These are phyloP conservation scores for Nycticorax nycticorax DNA, from an alignment of 2,113 vertebrate genomes.

Conservation along the genomic window DNA sequence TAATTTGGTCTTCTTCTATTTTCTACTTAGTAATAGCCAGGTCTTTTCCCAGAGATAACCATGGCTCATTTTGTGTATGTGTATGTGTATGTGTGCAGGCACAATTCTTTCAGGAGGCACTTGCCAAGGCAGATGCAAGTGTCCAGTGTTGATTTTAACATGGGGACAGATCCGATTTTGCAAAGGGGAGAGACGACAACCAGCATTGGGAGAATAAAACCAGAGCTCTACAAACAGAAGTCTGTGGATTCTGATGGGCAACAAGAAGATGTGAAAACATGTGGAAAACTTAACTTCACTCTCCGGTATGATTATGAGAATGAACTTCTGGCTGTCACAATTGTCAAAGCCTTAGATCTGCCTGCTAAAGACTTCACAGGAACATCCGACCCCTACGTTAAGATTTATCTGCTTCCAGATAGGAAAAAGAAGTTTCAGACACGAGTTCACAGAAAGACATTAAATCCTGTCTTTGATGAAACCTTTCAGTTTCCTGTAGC, in stretches of 20 bases:
- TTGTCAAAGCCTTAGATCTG: slow-evolving; percentile 93
- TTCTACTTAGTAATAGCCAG: background rate
- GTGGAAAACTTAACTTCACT: slow-evolving; percentile 94
- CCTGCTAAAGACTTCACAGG: slow-evolving; percentile 96
- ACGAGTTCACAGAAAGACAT: slow-evolving; percentile 94
- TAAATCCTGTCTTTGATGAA: slow-evolving; percentile 94
- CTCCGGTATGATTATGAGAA: slow-evolving; percentile 94
- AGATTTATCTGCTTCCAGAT: slow-evolving; percentile 96
- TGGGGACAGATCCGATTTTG: slow-evolving; percentile 79
- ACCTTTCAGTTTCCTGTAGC: slow-evolving; percentile 91
- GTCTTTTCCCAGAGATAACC: slow-evolving; percentile 19
- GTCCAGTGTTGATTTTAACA: slow-evolving; percentile 91
- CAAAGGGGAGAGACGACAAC: slow-evolving; percentile 91
- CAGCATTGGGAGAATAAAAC: slow-evolving; percentile 96
- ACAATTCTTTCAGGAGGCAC: slow-evolving; percentile 96
- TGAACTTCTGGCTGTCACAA: slow-evolving; percentile 88
- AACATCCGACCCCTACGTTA: slow-evolving; percentile 96
- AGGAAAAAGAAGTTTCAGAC: slow-evolving; percentile 99
- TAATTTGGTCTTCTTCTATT: background rate
- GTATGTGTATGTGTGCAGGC: slow-evolving; percentile 75
- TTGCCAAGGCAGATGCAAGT: slow-evolving; percentile 96
- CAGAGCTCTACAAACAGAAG: slow-evolving; percentile 97
- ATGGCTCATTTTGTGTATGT: background rate
- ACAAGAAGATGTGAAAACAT: slow-evolving; percentile 85
- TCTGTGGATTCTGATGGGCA: slow-evolving; percentile 94